These are phyloP conservation scores for Parambassis ranga DNA, from an alignment of 2,797 vertebrate species.

Conservation along the genomic window DNA sequence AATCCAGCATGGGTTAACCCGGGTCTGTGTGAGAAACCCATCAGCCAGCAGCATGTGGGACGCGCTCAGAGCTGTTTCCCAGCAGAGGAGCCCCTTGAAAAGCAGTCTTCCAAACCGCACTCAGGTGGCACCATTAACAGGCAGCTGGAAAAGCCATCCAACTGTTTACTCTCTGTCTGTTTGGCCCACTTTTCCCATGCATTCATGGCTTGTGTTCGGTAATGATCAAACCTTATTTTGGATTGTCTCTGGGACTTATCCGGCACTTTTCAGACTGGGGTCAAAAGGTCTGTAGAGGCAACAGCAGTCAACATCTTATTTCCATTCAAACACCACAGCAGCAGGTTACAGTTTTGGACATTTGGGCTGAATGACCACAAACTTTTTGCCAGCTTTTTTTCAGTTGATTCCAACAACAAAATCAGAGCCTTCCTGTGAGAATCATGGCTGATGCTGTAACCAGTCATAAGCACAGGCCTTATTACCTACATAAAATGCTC, in stretches of 20 bases:
- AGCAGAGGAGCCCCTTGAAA: conserved; percentile 45
- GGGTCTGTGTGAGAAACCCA: conserved; percentile 45
- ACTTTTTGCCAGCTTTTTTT: too few species aligned
- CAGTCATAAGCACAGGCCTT: too few species aligned
- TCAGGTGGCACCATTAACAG: conserved; percentile 63
- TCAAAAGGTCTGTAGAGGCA: background rate
- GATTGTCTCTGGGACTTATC: conserved; percentile 5
- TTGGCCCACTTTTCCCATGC: conserved; percentile 36
- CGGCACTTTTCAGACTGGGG: background rate
- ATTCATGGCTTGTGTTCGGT: conserved; percentile 29
- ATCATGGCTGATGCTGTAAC: too few species aligned
- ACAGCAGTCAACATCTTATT: background rate
- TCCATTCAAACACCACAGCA: background rate
- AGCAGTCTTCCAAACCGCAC: conserved; percentile 48
- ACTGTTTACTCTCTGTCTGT: conserved; percentile 46
- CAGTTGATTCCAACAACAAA: too few species aligned
- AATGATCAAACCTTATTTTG: conserved; percentile 30
- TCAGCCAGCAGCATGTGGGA: conserved; percentile 41
- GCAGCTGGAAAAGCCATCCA: conserved; percentile 61
- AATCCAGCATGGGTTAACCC: conserved; percentile 34
- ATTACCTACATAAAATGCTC: too few species aligned
- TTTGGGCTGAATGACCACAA: background rate
- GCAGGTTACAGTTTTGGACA: background rate
- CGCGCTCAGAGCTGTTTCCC: conserved; percentile 44
- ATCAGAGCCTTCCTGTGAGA: too few species aligned